phyloP scores from a whole-genome alignment of 2,888 invertebrate species.

The Fragum whitleyi region DNA sequence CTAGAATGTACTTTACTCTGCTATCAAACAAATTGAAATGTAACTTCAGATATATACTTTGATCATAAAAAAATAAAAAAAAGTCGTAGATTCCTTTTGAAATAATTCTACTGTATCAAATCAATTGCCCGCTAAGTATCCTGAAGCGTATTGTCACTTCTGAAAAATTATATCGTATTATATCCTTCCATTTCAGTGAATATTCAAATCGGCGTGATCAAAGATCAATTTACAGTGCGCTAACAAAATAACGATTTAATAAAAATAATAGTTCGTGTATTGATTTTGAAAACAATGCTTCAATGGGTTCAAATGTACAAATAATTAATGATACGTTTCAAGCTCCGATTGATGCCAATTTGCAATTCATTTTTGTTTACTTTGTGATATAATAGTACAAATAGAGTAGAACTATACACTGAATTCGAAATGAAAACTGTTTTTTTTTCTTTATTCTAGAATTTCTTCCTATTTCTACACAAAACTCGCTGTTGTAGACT shows the following conservation, averaged over 20 bases:
- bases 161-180: neutral
- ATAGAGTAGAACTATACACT: no score
- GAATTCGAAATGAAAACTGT: no score
- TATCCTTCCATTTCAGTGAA: neutral
- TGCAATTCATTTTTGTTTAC: no score
- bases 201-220: neutral
- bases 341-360: neutral
- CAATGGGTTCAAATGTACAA: neutral
- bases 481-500: no score
- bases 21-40: no score
- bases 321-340: neutral
- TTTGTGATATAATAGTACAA: no score
- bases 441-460: no score
- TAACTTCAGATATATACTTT: no score
- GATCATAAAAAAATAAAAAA: no score
- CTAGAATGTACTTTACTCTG: no score
- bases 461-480: no score
- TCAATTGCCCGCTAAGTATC: neutral
- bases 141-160: neutral
- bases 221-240: neutral
- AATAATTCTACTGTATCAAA: neutral
- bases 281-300: constrained; percentile 1
- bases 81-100: no score
- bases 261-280: neutral
- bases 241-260: neutral